Percentiles rank a stretch among this genome's conserved stretches.
Conservation (phyloP, 2,113 vertebrate species). For the Porphyrio hochstetteri region DNA sequence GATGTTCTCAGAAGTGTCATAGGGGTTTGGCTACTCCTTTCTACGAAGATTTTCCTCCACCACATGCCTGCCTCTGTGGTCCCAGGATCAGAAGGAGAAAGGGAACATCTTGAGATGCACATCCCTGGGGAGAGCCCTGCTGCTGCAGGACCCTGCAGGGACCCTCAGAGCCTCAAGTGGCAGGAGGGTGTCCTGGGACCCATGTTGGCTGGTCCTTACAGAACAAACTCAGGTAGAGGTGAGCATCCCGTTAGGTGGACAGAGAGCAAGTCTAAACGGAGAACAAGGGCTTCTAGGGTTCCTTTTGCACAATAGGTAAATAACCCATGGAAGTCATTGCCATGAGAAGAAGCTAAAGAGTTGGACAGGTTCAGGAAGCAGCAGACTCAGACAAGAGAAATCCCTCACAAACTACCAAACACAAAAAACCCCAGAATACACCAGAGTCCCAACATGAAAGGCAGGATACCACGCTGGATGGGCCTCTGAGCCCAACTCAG, state of each 20-base stretch:
- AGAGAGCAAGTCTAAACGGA: background rate
- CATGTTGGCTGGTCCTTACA: background rate
- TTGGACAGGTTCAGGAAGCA: background rate
- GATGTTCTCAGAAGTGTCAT: background rate
- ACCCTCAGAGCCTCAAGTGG: background rate
- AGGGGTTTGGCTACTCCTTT: background rate
- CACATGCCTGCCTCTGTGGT: background rate
- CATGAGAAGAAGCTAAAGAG: background rate
- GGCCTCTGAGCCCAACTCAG: background rate
- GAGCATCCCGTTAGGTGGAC: background rate
- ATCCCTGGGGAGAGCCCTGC: rapidly evolving
- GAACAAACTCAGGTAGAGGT: background rate
- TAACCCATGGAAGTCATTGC: background rate
- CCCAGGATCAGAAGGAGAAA: background rate
- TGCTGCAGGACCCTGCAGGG: background rate
- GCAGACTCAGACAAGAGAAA: background rate
- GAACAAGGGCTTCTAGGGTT: background rate
- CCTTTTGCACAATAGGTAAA: background rate
- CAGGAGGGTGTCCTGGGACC: background rate
- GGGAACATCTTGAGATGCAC: background rate
- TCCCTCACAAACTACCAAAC: background rate
- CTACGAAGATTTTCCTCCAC: background rate
- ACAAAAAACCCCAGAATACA: background rate
- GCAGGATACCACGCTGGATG: background rate
- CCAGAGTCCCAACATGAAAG: rapidly evolving